Conservation (phyloP, 2,888 invertebrate species). For the Plemyria rubiginata region DNA sequence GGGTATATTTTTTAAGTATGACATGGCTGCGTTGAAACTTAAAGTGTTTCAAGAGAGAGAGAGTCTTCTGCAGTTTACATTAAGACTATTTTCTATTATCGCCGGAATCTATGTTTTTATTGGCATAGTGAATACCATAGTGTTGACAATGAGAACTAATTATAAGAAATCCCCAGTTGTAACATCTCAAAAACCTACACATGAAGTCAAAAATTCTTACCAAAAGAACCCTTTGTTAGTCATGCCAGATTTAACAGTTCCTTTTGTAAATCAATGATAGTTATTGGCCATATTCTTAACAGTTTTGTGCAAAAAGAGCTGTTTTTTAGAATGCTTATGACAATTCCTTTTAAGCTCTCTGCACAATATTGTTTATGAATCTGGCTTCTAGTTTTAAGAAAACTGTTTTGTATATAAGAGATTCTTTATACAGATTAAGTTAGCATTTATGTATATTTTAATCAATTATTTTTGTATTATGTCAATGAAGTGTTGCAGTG, state of each 20-base stretch:
- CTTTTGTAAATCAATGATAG: constrained; percentile 71
- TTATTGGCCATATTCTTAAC: constrained; percentile 20
- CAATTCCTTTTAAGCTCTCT: neutral
- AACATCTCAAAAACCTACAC: constrained; percentile 42
- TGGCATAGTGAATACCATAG: constrained; percentile 78
- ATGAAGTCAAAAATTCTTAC: constrained; percentile 44
- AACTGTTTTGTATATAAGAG: constrained; percentile 28
- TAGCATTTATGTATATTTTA: constrained; percentile 5
- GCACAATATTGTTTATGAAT: constrained; percentile 8
- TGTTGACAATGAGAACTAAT: constrained; percentile 59
- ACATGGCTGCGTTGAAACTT: constrained; percentile 95
- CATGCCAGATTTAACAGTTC: constrained; percentile 66
- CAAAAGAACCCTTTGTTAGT: constrained; percentile 64
- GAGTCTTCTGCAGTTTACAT: constrained; percentile 90
- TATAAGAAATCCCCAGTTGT: constrained; percentile 49
- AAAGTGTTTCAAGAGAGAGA: constrained; percentile 92
- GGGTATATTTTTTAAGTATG: constrained; percentile 98
- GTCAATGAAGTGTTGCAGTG: no score
- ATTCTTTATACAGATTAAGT: constrained; percentile 13
- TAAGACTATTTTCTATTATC: constrained; percentile 95
- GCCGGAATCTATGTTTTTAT: constrained; percentile 97
- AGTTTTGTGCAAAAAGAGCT: neutral
- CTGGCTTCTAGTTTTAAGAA: constrained; percentile 8
- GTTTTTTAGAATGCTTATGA: constrained; percentile 1
- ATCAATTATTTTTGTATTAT: constrained; percentile 1